Conservation (phyloP, 2,888 invertebrate genomes). For the Phymatocera aterrima region DNA sequence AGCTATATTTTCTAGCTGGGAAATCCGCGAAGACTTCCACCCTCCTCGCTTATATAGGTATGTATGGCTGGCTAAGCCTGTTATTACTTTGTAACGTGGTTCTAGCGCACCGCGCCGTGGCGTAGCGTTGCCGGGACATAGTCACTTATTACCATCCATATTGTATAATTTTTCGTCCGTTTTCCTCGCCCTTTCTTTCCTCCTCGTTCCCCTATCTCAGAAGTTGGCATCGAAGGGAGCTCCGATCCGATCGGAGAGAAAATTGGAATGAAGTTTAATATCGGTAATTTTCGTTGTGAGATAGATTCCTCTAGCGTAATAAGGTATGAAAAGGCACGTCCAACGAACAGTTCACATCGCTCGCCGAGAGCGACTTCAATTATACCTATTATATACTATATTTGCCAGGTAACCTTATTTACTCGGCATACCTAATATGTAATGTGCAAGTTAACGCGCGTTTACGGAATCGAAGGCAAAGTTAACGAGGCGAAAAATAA, state of each 20-base stretch:
- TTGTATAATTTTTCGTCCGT: too few relatives aligned
- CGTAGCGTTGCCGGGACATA: not conserved
- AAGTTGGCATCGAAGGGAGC: too few relatives aligned
- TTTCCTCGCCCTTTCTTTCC: too few relatives aligned
- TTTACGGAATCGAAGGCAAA: not conserved
- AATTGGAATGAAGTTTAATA: too few relatives aligned
- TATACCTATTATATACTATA: not conserved
- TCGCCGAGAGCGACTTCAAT: too few relatives aligned
- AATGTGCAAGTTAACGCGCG: not conserved
- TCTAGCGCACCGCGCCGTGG: not conserved
- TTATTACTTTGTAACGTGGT: not conserved
- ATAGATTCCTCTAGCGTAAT: too few relatives aligned
- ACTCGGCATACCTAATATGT: too few relatives aligned
- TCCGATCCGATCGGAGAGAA: too few relatives aligned
- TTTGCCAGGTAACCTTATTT: not conserved
- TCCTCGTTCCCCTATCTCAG: too few relatives aligned
- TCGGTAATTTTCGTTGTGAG: too few relatives aligned
- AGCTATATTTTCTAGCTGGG: not conserved
- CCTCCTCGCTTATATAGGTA: not conserved
- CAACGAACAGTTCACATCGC: not conserved
- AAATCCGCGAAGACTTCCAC: constrained; percentile 28
- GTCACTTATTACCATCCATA: not conserved
- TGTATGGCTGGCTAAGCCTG: not conserved
- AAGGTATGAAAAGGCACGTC: too few relatives aligned
- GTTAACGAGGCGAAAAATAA: constrained; percentile 21